A percentile compares a stretch with the other conserved stretches of the same genome.
These are phyloP conservation scores for Glyphotaelius pellucidus DNA, from an alignment of 2,888 invertebrate species.

Conservation along the genomic window DNA sequence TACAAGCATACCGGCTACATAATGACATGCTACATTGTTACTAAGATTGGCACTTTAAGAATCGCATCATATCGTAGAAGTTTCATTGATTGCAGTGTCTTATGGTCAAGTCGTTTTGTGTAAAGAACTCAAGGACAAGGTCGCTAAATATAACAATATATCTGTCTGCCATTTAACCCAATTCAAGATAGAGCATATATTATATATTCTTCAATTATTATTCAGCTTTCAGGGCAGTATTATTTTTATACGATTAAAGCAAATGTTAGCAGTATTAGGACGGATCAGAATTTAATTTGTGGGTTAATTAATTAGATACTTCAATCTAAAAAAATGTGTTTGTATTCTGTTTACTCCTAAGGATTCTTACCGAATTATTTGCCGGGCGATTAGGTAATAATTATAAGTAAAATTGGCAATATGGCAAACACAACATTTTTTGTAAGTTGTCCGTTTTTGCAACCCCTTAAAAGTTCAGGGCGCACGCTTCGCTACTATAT, in stretches of 20 bases:
- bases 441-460: not conserved
- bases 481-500: not conserved
- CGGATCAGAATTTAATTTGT: too few species aligned
- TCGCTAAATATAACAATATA: too few species aligned
- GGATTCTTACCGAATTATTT: not conserved
- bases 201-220: too few species aligned
- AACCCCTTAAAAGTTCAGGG: not conserved
- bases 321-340: not conserved
- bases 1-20: not conserved
- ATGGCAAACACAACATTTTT: slow-evolving; percentile 4
- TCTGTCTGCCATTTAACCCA: too few species aligned
- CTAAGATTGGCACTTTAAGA: not conserved
- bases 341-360: not conserved
- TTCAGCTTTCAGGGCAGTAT: too few species aligned
- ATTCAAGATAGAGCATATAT: too few species aligned
- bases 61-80: not conserved
- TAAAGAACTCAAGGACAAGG: too few species aligned
- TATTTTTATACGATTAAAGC: too few species aligned
- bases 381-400: not conserved
- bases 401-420: slow-evolving; percentile 15
- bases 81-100: not conserved
- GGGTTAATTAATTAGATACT: not conserved
- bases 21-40: not conserved
- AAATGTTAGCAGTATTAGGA: too few species aligned
- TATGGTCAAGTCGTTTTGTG: not conserved